phyloP scores from a whole-genome alignment of 2,797 vertebrate genomes.

The Anolis apletophallus region DNA sequence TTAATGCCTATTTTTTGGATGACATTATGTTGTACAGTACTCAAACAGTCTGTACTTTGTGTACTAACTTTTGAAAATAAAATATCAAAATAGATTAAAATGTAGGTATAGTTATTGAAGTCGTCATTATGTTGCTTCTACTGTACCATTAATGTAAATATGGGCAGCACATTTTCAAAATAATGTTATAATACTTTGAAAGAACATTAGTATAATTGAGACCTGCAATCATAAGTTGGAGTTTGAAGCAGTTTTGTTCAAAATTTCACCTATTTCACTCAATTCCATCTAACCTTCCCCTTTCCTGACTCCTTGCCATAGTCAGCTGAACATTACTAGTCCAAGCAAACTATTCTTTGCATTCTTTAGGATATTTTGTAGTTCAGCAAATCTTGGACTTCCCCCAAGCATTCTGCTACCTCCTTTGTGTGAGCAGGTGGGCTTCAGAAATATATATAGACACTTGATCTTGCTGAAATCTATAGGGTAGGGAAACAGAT shows the following conservation, averaged over 20 bases:
- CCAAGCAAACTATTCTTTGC: background rate
- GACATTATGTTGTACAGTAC: background rate
- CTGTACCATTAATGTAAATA: background rate
- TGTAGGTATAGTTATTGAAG: background rate
- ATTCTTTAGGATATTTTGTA: background rate
- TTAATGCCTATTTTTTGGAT: background rate
- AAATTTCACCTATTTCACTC: background rate
- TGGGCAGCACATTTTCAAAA: background rate
- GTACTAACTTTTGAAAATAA: background rate
- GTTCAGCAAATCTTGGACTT: background rate
- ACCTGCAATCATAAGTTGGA: background rate
- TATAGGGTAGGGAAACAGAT: background rate
- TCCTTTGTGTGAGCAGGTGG: background rate
- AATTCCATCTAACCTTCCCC: background rate
- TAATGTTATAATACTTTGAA: background rate
- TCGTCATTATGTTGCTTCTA: too few species aligned
- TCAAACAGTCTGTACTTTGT: background rate
- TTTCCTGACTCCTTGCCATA: background rate
- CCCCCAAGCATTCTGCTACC: background rate
- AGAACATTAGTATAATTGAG: background rate
- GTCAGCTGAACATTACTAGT: background rate
- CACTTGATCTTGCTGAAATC: too few species aligned
- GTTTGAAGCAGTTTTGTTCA: background rate
- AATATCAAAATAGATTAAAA: background rate
- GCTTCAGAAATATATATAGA: background rate